Evolutionary conservation across 1,140 invertebrate species (phyloP).

Genomic region (Heterodera carotae): DNA sequence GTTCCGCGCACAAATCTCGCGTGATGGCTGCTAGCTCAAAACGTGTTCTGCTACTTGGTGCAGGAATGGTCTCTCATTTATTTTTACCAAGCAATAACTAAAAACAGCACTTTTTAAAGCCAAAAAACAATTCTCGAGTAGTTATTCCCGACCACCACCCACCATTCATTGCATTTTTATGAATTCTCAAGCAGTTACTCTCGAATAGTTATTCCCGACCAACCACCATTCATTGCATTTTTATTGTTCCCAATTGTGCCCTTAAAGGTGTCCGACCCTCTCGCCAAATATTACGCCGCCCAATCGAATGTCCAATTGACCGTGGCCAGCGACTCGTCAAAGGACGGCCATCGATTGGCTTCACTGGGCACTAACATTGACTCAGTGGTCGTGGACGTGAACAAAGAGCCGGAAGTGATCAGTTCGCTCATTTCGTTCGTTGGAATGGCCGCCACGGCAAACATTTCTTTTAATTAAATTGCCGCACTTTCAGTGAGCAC

Average conservation of each 20-base stretch:
- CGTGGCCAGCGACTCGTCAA: conserved; percentile 83
- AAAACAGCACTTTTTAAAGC: too few species aligned
- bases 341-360: conserved; percentile 82
- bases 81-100: background rate
- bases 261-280: conserved; percentile 73
- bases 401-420: conserved; percentile 74
- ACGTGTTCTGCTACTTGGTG: conserved; percentile 83
- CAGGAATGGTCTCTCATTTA: conserved; percentile 77
- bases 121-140: too few species aligned
- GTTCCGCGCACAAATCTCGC: conserved; percentile 51
- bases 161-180: too few species aligned
- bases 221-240: too few species aligned
- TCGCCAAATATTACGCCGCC: conserved; percentile 87
- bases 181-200: too few species aligned
- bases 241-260: background rate
- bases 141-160: too few species aligned
- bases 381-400: conserved; percentile 75
- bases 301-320: conserved; percentile 78
- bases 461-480: background rate
- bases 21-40: conserved; percentile 61
- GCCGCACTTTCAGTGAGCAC: conserved; percentile 68
- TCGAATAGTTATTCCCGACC: too few species aligned
- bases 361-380: conserved; percentile 77
- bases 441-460: background rate
- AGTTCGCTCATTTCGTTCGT: conserved; percentile 72